phyloP scores from a whole-genome alignment of 1,140 invertebrate species.

The Pachyrhynchus sulphureomaculatus region DNA sequence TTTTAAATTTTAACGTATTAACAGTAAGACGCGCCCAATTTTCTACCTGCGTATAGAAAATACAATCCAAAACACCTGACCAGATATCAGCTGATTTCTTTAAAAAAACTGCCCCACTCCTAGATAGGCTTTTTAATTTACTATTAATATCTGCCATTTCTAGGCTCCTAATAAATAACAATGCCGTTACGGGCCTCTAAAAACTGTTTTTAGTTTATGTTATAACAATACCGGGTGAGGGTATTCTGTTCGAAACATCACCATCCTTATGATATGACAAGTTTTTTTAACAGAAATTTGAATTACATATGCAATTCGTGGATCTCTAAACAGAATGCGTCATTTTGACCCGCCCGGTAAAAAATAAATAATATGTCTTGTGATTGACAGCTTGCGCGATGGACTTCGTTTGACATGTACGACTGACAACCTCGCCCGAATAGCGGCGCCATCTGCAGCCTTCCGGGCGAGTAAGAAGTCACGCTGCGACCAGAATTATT shows the following conservation, averaged over 20 bases:
- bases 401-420: constrained; percentile 5
- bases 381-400: constrained; percentile 30
- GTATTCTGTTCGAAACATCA: neutral
- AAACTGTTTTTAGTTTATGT: neutral
- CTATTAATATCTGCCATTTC: neutral
- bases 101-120: neutral
- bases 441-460: neutral
- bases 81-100: constrained; percentile 7
- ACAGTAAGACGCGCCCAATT: constrained; percentile 32
- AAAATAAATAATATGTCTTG: constrained; percentile 10
- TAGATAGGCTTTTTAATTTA: constrained; percentile 2
- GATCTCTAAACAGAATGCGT: neutral
- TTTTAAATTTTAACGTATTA: constrained; percentile 12
- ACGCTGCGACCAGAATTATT: constrained; percentile 27
- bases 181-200: neutral
- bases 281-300: neutral
- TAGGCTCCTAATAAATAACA: neutral
- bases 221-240: neutral
- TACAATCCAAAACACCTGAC: constrained; percentile 4
- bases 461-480: constrained; percentile 19
- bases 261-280: neutral
- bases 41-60: constrained; percentile 14
- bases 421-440: constrained; percentile 7
- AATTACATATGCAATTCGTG: neutral
- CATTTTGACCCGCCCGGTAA: too few species aligned